Percentiles rank a stretch among this genome's conserved stretches.
These are phyloP conservation scores for Biston stratarius DNA, from an alignment of 2,888 invertebrate species.

Conservation along the genomic window DNA sequence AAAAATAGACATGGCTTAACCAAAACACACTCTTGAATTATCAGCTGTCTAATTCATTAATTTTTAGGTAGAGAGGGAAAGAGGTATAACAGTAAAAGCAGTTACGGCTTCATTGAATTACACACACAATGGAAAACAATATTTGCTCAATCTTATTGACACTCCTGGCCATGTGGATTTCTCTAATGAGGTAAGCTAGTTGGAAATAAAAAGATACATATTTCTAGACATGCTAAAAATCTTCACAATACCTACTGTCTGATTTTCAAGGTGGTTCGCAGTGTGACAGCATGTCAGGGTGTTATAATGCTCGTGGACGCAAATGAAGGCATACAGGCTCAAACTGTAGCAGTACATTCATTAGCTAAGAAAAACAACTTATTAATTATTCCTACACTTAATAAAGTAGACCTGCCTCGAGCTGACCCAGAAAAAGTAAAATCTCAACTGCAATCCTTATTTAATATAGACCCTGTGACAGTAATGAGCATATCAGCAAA, in stretches of 20 bases:
- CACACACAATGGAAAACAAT: conserved; percentile 88
- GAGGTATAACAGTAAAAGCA: conserved; percentile 99
- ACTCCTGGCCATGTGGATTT: conserved; percentile 99
- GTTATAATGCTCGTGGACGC: conserved; percentile 98
- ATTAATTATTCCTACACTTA: conserved; percentile 95
- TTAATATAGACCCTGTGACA: conserved; percentile 91
- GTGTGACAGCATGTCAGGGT: conserved; percentile 97
- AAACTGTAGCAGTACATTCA: conserved; percentile 98
- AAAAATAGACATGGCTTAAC: no score
- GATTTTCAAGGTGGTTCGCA: conserved; percentile 89
- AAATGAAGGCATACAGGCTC: conserved; percentile 98
- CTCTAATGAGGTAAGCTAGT: conserved; percentile 93
- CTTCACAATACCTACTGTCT: neutral
- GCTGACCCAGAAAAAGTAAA: conserved; percentile 94
- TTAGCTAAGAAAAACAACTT: conserved; percentile 94
- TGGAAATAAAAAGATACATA: neutral
- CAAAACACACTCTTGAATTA: neutral
- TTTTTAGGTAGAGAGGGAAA: conserved; percentile 94
- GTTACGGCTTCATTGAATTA: conserved; percentile 97
- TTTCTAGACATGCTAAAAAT: neutral
- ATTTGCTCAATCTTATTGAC: conserved; percentile 97
- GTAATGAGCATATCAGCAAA: conserved; percentile 97
- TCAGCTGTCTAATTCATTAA: neutral
- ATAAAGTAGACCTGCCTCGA: conserved; percentile 98
- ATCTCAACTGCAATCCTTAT: conserved; percentile 92